Conservation (phyloP, 2,113 vertebrate genomes). For the Indicator indicator region DNA sequence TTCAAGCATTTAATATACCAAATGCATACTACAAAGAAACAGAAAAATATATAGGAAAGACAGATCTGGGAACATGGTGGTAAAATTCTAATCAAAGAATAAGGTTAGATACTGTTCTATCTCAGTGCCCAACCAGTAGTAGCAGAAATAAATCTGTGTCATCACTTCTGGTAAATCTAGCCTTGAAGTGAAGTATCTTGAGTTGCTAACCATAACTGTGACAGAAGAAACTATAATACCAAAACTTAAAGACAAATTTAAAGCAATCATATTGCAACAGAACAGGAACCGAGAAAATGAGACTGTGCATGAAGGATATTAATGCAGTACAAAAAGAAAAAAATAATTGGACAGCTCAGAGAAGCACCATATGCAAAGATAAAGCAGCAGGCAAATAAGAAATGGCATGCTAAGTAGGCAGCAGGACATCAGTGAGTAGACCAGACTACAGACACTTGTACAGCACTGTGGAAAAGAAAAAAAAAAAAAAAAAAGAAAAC, state of each 20-base stretch:
- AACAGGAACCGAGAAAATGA: neutral
- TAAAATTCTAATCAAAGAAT: neutral
- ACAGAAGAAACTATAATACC: neutral
- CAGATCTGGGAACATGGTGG: neutral
- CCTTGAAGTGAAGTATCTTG: neutral
- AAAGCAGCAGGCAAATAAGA: neutral
- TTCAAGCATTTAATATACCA: neutral
- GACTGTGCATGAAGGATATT: neutral
- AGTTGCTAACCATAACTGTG: neutral
- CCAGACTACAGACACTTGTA: neutral
- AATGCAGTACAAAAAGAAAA: neutral
- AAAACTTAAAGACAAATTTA: neutral
- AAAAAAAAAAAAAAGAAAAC: neutral
- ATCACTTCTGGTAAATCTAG: neutral
- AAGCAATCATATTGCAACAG: neutral
- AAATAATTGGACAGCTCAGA: constrained; percentile 8
- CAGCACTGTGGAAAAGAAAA: neutral
- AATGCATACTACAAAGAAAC: neutral
- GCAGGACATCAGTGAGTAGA: neutral
- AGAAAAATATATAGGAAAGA: neutral
- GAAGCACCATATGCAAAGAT: constrained; percentile 3
- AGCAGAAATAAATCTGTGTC: neutral
- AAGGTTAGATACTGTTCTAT: neutral
- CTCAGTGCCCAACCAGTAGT: neutral
- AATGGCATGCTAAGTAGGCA: neutral